Base-by-base conservation (phyloP, 2,797 vertebrate species). In the Thamnophis elegans region DNA sequence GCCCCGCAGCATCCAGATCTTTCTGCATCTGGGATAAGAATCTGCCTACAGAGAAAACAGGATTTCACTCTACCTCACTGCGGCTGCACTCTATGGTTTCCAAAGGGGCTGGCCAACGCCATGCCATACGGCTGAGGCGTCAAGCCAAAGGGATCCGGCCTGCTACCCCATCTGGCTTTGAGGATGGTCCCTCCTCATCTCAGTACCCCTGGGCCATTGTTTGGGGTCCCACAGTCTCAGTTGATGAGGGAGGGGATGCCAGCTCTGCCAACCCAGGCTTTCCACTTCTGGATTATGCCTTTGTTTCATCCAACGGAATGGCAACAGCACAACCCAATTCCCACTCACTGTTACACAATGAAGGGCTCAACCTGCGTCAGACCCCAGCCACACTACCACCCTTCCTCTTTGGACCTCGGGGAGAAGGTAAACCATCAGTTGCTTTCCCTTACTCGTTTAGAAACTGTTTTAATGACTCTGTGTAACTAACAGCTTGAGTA, bases 141-240 rank as follows among this genome's bases (percentile, higher is more conserved):
- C 98, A 98, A 95, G 96, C 95, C 0, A 82, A 13, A 0, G 97
- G 97, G 0, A 93, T 96, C 0, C 97, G 97, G 22, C 97, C 97
- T 0, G 97, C 97, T 87, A 97, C 98, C 28, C 98, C 98, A 0
- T 97, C 97, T 0, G 97, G 97, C 0, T 97, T 98, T 25, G 98
- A 98, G 96, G 98, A 98, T 0, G 98, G 97, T 78, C 97, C 97
- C 36, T 97, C 97, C 82, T 98, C 98, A 51, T 98, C 98, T 53
- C 98, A 98, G 95, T 98, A 98, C 90, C 98, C 98, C 62, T 98
- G 98, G 98, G 98, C 98, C 91, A 98, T 98, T 3, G 97, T 98
- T 12, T 98, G 98, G 98, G 98, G 98, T 16, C 98, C 98, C 91
- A 98, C 98, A 0, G 97, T 98, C 92, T 98, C 98, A 0, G 97